Evolutionary conservation across 2,113 vertebrate species (phyloP).

Genomic region (Istiophorus platypterus): DNA sequence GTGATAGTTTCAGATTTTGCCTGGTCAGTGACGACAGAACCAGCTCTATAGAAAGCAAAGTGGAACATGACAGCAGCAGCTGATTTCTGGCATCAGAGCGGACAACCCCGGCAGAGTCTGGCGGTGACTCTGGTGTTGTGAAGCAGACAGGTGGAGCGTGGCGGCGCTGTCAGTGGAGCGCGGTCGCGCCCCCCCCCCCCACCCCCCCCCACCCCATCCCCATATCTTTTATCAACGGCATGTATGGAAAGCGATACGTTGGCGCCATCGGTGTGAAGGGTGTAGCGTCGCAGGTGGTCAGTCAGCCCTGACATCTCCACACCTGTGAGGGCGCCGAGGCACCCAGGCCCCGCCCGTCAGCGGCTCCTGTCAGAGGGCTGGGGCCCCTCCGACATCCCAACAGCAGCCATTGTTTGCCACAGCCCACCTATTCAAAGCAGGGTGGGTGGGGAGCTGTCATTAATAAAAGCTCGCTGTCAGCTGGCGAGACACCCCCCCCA

Average conservation of each 20-base stretch:
- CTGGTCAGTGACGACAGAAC: no score
- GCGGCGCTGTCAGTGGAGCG: constrained; percentile 29
- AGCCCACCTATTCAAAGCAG: constrained; percentile 68
- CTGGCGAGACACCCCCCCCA: constrained; percentile 14
- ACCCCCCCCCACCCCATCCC: background rate
- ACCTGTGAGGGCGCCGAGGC: constrained; percentile 60
- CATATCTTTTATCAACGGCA: constrained; percentile 33
- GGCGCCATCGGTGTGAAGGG: constrained; percentile 45
- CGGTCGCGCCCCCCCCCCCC: background rate
- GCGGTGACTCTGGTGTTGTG: background rate
- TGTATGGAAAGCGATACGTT: constrained; percentile 60
- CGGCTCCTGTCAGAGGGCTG: constrained; percentile 50
- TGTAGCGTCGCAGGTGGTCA: constrained; percentile 52
- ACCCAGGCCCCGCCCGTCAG: constrained; percentile 44
- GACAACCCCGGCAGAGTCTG: background rate
- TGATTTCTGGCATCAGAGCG: background rate
- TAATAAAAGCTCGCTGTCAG: constrained; percentile 62
- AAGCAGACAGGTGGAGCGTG: constrained; percentile 46
- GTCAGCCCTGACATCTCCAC: constrained; percentile 60
- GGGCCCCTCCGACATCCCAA: constrained; percentile 29
- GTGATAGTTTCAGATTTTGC: no score
- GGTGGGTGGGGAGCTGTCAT: constrained; percentile 54
- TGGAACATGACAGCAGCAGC: no score
- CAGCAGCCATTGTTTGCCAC: constrained; percentile 46
- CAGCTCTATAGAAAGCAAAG: no score